Percentiles rank a stretch among this genome's conserved stretches.
phyloP scores from a whole-genome alignment of 2,797 vertebrate species.

The Steatocranus sp. region DNA sequence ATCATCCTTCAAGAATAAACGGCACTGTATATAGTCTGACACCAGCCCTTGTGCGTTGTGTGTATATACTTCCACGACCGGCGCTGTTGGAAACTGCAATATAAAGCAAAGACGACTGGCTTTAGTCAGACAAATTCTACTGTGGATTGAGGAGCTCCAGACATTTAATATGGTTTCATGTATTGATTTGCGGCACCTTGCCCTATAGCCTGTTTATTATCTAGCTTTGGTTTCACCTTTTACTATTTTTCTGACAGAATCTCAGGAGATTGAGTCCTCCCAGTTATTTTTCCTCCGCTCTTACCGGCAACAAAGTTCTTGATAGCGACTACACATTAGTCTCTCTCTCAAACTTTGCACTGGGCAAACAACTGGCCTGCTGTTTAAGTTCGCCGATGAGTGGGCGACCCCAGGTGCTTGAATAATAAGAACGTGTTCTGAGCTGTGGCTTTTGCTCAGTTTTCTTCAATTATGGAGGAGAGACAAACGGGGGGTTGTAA shows the following conservation, averaged over 20 bases:
- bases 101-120: slow-evolving; percentile 41
- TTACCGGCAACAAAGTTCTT: slow-evolving; percentile 23
- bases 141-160: slow-evolving; percentile 64
- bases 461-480: slow-evolving; percentile 14
- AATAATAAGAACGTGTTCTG: slow-evolving; percentile 32
- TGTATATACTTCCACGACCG: background rate
- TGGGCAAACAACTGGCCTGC: background rate
- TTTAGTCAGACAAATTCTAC: slow-evolving; percentile 69
- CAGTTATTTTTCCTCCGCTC: background rate
- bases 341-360: slow-evolving; percentile 44
- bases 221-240: slow-evolving; percentile 64
- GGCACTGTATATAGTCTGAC: background rate
- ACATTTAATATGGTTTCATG: slow-evolving; percentile 73
- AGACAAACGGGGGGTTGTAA: slow-evolving; percentile 25
- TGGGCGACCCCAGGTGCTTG: slow-evolving; percentile 23
- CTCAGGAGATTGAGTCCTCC: slow-evolving; percentile 42
- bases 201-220: slow-evolving; percentile 66
- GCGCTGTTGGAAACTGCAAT: slow-evolving; percentile 24
- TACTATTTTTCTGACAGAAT: slow-evolving; percentile 40
- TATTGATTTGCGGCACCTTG: slow-evolving; percentile 65
- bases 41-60: background rate
- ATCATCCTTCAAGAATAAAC: background rate
- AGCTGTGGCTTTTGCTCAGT: slow-evolving; percentile 18
- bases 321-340: slow-evolving; percentile 33
- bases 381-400: slow-evolving; percentile 11